A percentile compares a stretch with the other conserved stretches of the same genome.
Evolutionary conservation across 2,888 invertebrate genomes (phyloP).

Genomic region (Cephus nigrinus): DNA sequence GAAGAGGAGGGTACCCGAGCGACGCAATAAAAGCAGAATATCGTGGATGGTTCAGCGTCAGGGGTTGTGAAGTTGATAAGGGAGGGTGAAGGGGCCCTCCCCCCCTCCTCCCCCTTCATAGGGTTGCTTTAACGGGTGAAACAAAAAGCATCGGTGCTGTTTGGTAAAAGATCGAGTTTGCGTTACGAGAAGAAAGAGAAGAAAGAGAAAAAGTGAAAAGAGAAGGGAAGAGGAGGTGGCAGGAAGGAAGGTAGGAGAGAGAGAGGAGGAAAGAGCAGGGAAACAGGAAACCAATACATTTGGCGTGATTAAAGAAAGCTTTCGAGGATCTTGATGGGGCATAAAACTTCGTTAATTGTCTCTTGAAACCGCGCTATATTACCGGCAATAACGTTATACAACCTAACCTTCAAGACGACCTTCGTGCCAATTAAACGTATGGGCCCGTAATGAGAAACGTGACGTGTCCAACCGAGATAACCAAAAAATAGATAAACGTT

Average conservation of each 20-base stretch:
- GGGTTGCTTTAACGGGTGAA: slow-evolving; percentile 4
- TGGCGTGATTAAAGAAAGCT: slow-evolving; percentile 38
- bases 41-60: neutral
- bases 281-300: slow-evolving; percentile 33
- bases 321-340: slow-evolving; percentile 33
- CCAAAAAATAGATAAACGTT: neutral
- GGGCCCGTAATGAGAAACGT: neutral
- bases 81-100: neutral
- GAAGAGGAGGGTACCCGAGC: neutral
- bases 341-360: slow-evolving; percentile 36
- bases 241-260: slow-evolving; percentile 9
- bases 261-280: slow-evolving; percentile 18
- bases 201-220: neutral
- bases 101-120: neutral
- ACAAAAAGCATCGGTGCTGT: neutral
- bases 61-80: neutral
- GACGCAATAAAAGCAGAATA: neutral
- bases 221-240: slow-evolving; percentile 9
- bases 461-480: neutral
- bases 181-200: slow-evolving; percentile 4
- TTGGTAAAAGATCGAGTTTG: neutral
- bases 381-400: slow-evolving; percentile 1
- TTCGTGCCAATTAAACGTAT: neutral
- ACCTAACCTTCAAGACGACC: neutral
- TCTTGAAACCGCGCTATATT: neutral